phyloP scores from a whole-genome alignment of 1,140 invertebrate genomes.

The Cylas formicarius region DNA sequence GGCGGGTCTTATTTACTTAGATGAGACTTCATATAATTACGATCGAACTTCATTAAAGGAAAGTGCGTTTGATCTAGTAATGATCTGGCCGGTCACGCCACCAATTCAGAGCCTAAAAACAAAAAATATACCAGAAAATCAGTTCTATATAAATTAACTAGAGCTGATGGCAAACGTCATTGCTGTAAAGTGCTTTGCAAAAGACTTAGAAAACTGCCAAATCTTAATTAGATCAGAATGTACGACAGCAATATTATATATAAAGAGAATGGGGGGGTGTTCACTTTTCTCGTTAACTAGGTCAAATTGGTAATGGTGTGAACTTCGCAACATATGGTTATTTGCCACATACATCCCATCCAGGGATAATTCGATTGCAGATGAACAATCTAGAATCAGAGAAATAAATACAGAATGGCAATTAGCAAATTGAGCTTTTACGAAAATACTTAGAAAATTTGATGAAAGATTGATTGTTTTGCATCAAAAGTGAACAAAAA shows the following conservation, averaged over 20 bases:
- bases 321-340: slow-evolving; percentile 32
- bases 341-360: slow-evolving; percentile 39
- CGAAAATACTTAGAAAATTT: too few relatives aligned
- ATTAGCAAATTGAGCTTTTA: too few relatives aligned
- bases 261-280: slow-evolving; percentile 37
- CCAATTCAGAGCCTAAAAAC: too few relatives aligned
- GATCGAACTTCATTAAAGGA: too few relatives aligned
- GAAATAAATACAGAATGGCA: slow-evolving; percentile 9
- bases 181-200: slow-evolving; percentile 36
- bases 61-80: too few relatives aligned
- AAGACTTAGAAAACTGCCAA: slow-evolving; percentile 26
- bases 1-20: too few relatives aligned
- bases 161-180: slow-evolving; percentile 36
- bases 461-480: too few relatives aligned
- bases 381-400: slow-evolving; percentile 22
- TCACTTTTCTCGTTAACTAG: slow-evolving; percentile 31
- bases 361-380: slow-evolving; percentile 30
- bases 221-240: slow-evolving; percentile 37
- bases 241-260: slow-evolving; percentile 39
- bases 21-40: too few relatives aligned
- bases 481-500: too few relatives aligned
- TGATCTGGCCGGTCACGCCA: too few relatives aligned
- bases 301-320: slow-evolving; percentile 39
- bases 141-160: slow-evolving; percentile 42
- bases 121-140: too few relatives aligned